Evolutionary conservation across 2,888 invertebrate species (phyloP).

Genomic region (Abscondita cerata): DNA sequence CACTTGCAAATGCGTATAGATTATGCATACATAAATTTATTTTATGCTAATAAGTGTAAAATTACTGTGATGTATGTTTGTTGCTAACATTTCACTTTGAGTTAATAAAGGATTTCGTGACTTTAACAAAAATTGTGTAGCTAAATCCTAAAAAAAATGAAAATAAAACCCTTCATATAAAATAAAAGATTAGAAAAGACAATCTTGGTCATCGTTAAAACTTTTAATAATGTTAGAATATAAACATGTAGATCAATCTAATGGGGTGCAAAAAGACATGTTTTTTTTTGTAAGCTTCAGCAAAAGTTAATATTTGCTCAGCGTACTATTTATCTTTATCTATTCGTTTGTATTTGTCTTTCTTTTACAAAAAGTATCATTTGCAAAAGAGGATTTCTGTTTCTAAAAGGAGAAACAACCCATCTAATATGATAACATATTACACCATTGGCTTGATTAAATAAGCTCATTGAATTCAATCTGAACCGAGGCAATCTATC

Average conservation of each 20-base stretch:
- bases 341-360: slow-evolving; percentile 34
- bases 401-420: slow-evolving; percentile 25
- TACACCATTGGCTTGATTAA: slow-evolving; percentile 47
- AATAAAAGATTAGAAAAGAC: no score
- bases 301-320: slow-evolving; percentile 36
- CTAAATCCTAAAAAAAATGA: no score
- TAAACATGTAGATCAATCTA: slow-evolving; percentile 31
- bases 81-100: slow-evolving; percentile 1
- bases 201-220: slow-evolving; percentile 27
- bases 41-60: slow-evolving; percentile 12
- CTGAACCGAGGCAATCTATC: slow-evolving; percentile 55
- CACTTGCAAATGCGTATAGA: slow-evolving; percentile 6
- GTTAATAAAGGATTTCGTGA: no score
- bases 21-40: slow-evolving; percentile 10
- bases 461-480: slow-evolving; percentile 60
- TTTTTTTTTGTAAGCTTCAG: slow-evolving; percentile 39
- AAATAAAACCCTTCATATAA: no score
- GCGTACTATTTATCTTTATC: slow-evolving; percentile 31
- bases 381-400: slow-evolving; percentile 29
- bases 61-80: slow-evolving; percentile 1
- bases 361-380: slow-evolving; percentile 15
- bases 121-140: no score
- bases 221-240: slow-evolving; percentile 22
- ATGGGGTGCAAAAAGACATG: slow-evolving; percentile 42
- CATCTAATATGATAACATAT: slow-evolving; percentile 42